Evolutionary conservation across 2,888 invertebrate genomes (phyloP).

Genomic region (Patella pellucida): DNA sequence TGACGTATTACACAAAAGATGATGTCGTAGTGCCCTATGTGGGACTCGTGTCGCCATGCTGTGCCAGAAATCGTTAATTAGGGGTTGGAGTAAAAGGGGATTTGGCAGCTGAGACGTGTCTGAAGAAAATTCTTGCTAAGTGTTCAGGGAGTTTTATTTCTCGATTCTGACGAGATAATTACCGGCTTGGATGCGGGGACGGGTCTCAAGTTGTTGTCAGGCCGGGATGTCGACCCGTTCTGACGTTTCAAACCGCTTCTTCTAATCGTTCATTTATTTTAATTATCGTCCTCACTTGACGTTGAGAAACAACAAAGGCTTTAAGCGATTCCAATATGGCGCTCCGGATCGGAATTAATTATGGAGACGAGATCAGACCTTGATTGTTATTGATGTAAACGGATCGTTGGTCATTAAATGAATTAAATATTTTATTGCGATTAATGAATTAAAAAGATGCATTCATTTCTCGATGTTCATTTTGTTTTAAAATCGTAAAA

Average conservation of each 20-base stretch:
- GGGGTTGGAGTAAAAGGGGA: background rate
- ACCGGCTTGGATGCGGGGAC: background rate
- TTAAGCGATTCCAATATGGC: slow-evolving; percentile 2
- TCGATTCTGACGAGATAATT: background rate
- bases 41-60: slow-evolving; percentile 4
- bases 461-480: no score
- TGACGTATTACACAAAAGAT: slow-evolving; percentile 5
- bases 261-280: background rate
- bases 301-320: background rate
- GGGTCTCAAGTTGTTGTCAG: no score
- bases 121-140: background rate
- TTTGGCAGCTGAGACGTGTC: background rate
- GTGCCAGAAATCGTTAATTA: background rate
- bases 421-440: background rate
- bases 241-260: background rate
- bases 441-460: no score
- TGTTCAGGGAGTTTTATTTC: background rate
- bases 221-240: background rate
- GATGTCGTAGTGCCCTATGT: background rate
- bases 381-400: background rate
- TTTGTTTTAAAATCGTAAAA: no score
- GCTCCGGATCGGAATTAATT: background rate
- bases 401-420: background rate
- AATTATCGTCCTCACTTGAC: background rate
- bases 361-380: no score